Conservation (phyloP, 2,888 invertebrate species). For the Pecten maximus region DNA sequence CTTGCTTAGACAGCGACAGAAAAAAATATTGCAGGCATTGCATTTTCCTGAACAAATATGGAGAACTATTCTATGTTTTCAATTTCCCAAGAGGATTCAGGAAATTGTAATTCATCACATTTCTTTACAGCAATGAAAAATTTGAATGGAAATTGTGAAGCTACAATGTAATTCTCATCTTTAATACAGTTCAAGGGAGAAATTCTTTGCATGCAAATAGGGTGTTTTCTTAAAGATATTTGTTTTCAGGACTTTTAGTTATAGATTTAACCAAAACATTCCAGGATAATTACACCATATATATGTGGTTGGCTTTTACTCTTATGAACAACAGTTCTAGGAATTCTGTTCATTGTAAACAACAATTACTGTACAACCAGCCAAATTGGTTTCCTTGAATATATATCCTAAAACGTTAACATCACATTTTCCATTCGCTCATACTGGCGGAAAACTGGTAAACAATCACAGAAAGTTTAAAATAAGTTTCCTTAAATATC, state of each 20-base stretch:
- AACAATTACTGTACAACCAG: too few species aligned
- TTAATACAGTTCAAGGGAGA: neutral
- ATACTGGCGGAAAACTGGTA: too few species aligned
- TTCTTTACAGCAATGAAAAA: neutral
- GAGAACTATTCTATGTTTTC: neutral
- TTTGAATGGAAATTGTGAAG: neutral
- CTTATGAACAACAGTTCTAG: too few species aligned
- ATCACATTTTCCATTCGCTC: too few species aligned
- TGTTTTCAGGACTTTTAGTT: neutral
- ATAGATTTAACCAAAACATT: neutral
- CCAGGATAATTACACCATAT: neutral
- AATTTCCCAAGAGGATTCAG: slow-evolving; percentile 1
- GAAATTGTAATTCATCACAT: neutral
- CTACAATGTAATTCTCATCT: neutral
- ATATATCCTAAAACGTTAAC: too few species aligned
- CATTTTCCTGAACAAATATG: neutral
- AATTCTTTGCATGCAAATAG: neutral
- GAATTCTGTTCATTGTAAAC: too few species aligned
- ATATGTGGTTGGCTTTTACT: too few species aligned
- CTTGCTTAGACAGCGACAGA: neutral
- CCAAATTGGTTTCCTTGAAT: too few species aligned
- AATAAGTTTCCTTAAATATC: too few species aligned
- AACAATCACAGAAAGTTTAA: too few species aligned
- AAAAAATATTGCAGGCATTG: neutral
- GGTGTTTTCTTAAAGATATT: neutral